These are phyloP conservation scores for Drosophila kanapiae DNA, from an alignment of 1,140 invertebrate species.

Conservation along the genomic window DNA sequence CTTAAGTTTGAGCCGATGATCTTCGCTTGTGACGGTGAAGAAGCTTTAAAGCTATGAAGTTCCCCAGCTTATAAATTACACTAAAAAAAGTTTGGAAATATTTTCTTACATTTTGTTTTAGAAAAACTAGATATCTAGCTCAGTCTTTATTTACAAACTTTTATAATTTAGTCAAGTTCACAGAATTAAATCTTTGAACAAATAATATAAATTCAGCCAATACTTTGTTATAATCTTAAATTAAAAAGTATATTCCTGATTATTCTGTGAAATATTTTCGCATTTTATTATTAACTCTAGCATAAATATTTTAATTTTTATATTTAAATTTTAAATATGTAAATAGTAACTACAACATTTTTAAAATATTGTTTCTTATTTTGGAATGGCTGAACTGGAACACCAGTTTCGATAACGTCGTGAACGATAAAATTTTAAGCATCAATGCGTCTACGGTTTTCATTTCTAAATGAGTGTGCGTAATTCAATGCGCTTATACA, in stretches of 20 bases:
- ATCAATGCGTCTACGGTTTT: constrained; percentile 43
- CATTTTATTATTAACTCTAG: too few relatives aligned
- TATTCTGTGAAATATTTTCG: too few relatives aligned
- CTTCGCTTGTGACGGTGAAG: constrained; percentile 3
- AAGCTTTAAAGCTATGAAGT: constrained; percentile 41
- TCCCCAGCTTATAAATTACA: constrained; percentile 27
- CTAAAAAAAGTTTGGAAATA: background rate
- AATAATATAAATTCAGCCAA: too few relatives aligned
- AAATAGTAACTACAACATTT: background rate
- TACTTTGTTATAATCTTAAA: too few relatives aligned
- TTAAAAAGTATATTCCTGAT: too few relatives aligned
- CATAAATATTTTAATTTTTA: background rate
- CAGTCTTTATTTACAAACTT: too few relatives aligned
- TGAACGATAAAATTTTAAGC: constrained; percentile 26
- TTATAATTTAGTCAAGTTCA: too few relatives aligned
- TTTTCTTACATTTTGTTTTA: background rate
- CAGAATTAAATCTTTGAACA: too few relatives aligned
- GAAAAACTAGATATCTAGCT: too few relatives aligned
- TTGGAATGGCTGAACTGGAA: constrained; percentile 5
- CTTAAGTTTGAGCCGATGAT: constrained; percentile 12
- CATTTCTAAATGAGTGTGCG: constrained; percentile 26
- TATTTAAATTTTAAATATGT: background rate
- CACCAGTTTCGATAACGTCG: constrained; percentile 10
- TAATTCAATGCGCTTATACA: constrained; percentile 33
- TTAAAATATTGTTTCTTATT: background rate